Base-by-base conservation (phyloP, 1,140 invertebrate genomes). In the Apis dorsata region DNA sequence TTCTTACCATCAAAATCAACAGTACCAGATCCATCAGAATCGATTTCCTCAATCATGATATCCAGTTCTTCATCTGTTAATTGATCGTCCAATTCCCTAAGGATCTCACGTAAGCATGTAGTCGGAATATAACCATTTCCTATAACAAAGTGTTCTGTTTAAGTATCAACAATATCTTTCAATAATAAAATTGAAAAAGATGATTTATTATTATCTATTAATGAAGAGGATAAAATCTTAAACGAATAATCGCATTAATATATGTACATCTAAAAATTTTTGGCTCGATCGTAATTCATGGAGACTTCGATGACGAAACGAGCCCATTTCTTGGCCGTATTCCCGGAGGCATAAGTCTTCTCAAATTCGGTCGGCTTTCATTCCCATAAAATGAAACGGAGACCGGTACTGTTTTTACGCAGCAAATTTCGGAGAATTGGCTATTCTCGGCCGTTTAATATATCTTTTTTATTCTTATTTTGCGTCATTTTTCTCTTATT, bases 71-170 rank as follows among this genome's bases (percentile, higher is more conserved):
- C 96, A 82, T 98, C 96, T 60, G 98, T 98, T 68, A 99, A 95
- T 93, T 98, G 98, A 91, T 99, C 98, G 90, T 99, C 98, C 81
- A 99, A 94, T 92, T 99, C 98, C 68, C 97, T 95, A 19, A 99
- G 94, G 91, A 99, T 99, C 94, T 99, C 98, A 86, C 97, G 96
- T 83, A 99, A 94, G 92, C 97, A 98, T 55, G 97, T 97, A 53
- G 98, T 99, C 90, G 98, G 98, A 94, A 99, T 99, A 95, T 98
- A 99, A 92, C 98, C 98, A 92, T 99, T 98, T 88, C 98, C 97
- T 97, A 90, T 24, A 76, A 81, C 13, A 34, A n/a, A 49, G 4
- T 9, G n/a, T 51, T 65, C 19, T 9, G 10, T 19, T 71, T 11
- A 13, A 71, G 21, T 2, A 73, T 34, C 34, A 19, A 69, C 68